Evolutionary conservation across 2,797 vertebrate species (phyloP), one percentile per base, ranked within the genome.

Genomic region (Arremon aurantiirostris): DNA sequence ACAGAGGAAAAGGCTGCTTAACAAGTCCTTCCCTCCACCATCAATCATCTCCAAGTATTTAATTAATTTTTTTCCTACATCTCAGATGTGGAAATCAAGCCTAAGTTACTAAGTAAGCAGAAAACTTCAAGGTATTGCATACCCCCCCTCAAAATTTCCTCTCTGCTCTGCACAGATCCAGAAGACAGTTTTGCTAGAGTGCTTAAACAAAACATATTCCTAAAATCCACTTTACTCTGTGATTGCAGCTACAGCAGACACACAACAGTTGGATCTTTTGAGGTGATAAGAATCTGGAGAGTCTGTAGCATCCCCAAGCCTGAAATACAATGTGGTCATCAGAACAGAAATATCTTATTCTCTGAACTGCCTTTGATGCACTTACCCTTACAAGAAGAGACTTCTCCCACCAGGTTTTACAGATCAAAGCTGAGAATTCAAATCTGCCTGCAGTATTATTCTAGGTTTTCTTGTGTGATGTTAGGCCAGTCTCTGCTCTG

Each of bases 381-480:
- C 24, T 72, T 37, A 75, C 12, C 46, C 39, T 60, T 26, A 32
- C 28, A 89, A 60, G 42, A 75, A 55, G 17, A 34, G 16, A 61
- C 9, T 1, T 2, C 4, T 12, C 2, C 5, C 2, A 4, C 2
- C 11, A 7, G 0, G 5, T 60, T 72, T 60, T 59, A 46, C 34
- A 60, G 39, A 66, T 59, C 17, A 55, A 64, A 85, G 53, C 6
- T 49, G 46, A 85, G 75, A 73, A 78, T 71, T 82, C 71, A 82
- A 52, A 69, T 68, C 39, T 65, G 42, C 50, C 35, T 87, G 52
- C 41, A 24, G 15, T 34, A 37, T 24, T 60, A 30, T 20, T 20
- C 34, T 5, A 73, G 27, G 30, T 53, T 86, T 57, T 84, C 83
- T 69, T 72, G 18, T 28, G 46, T 53, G 28, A 79, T 39, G 61